A percentile compares a stretch with the other conserved stretches of the same genome.
phyloP scores from a whole-genome alignment of 2,797 vertebrate species.

The Sparidentex hasta region DNA sequence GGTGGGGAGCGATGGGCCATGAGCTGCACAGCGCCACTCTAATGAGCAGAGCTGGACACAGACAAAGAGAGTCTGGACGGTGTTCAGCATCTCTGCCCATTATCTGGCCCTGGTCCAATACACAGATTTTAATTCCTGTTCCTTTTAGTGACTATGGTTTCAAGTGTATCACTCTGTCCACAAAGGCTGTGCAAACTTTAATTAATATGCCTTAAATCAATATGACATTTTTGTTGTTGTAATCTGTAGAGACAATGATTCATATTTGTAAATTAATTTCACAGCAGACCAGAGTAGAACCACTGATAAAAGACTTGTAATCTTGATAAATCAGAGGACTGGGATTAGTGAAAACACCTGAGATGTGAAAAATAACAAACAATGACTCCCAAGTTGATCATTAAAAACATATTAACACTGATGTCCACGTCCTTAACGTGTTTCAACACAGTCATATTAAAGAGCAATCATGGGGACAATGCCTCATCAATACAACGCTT shows the following conservation, averaged over 20 bases:
- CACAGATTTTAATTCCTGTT: conserved; percentile 81
- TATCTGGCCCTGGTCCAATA: conserved; percentile 82
- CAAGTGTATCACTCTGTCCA: conserved; percentile 68
- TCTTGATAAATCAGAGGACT: background rate
- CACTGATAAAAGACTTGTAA: background rate
- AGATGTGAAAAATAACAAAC: background rate
- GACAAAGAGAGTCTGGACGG: conserved; percentile 84
- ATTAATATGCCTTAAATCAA: conserved; percentile 75
- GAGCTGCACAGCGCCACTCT: conserved; percentile 79
- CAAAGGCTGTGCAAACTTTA: conserved; percentile 61
- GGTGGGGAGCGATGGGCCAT: conserved; percentile 71
- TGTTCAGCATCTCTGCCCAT: conserved; percentile 81
- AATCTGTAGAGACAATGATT: conserved; percentile 33
- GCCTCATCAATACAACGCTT: background rate
- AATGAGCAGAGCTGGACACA: conserved; percentile 84
- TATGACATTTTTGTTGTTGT: conserved; percentile 33
- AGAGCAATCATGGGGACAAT: background rate
- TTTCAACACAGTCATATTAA: background rate
- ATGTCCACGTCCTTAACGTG: background rate
- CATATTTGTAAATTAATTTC: conserved; percentile 19
- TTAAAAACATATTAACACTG: conserved; percentile 5
- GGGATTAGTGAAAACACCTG: conserved; percentile 6
- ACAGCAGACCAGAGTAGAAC: conserved; percentile 1
- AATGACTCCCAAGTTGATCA: conserved; percentile 1
- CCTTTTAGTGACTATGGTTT: conserved; percentile 73